Conservation (phyloP, 2,888 invertebrate genomes). For the Hyles lineata region DNA sequence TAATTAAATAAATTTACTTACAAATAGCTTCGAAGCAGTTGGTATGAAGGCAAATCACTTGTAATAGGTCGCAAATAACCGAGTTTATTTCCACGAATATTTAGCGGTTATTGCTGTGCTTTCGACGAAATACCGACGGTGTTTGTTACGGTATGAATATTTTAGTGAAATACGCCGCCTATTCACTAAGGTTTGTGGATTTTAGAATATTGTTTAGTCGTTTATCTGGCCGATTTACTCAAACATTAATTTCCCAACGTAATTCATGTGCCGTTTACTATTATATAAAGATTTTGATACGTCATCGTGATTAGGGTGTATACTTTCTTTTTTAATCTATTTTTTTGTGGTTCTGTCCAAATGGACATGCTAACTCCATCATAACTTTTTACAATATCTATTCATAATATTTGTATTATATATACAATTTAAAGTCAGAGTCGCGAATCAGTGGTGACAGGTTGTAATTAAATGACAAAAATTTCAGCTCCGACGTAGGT, state of each 20-base stretch:
- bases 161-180: not conserved
- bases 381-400: too few species aligned
- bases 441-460: too few species aligned
- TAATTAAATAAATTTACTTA: not conserved
- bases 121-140: not conserved
- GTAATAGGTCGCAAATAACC: not conserved
- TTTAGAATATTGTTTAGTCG: conserved; percentile 10
- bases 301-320: not conserved
- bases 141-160: not conserved
- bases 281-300: not conserved
- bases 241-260: not conserved
- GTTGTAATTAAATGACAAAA: too few species aligned
- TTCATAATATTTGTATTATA: too few species aligned
- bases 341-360: too few species aligned
- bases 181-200: conserved; percentile 4
- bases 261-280: not conserved
- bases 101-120: not conserved
- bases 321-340: too few species aligned
- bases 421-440: too few species aligned
- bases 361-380: too few species aligned
- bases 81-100: not conserved
- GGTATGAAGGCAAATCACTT: not conserved
- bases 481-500: too few species aligned
- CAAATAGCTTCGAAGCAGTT: not conserved
- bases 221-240: not conserved